phyloP scores from a whole-genome alignment of 1,140 invertebrate species.

The Drosophila ogumai region DNA sequence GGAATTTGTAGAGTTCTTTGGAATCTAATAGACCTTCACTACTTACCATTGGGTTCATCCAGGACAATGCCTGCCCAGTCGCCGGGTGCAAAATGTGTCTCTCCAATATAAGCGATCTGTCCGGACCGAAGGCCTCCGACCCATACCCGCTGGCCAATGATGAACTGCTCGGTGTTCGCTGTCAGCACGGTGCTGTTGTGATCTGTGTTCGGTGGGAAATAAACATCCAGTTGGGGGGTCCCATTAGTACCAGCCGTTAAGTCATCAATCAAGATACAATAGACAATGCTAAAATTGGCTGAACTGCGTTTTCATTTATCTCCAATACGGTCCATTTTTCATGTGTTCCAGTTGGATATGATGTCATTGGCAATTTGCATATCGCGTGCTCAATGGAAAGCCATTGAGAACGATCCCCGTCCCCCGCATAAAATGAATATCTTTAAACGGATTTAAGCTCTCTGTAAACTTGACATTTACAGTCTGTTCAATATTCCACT shows the following conservation, averaged over 20 bases:
- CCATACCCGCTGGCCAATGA: conserved; percentile 97
- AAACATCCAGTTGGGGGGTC: conserved; percentile 18
- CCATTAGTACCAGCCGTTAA: conserved; percentile 31
- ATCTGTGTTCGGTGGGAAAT: conserved; percentile 87
- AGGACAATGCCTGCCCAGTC: conserved; percentile 99
- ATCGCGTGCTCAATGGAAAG: conserved; percentile 66
- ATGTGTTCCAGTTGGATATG: conserved; percentile 49
- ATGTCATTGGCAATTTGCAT: conserved; percentile 77
- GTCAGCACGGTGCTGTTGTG: conserved; percentile 93
- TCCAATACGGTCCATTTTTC: conserved; percentile 19
- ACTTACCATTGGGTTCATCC: conserved; percentile 94
- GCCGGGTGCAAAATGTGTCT: conserved; percentile 97
- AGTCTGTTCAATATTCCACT: conserved; percentile 43
- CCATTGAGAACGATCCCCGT: conserved; percentile 54
- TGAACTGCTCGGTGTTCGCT: conserved; percentile 97
- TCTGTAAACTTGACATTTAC: conserved; percentile 55
- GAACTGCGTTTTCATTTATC: conserved; percentile 42
- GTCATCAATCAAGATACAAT: conserved; percentile 52
- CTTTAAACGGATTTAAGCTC: conserved; percentile 61
- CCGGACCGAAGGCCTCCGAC: conserved; percentile 98
- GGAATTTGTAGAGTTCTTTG: rapidly evolving
- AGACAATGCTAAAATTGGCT: conserved; percentile 42
- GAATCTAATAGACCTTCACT: background rate
- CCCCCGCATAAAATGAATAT: conserved; percentile 49
- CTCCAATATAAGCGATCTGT: conserved; percentile 98